phyloP scores from a whole-genome alignment of 2,113 vertebrate species.

The Dipodomys ordii region DNA sequence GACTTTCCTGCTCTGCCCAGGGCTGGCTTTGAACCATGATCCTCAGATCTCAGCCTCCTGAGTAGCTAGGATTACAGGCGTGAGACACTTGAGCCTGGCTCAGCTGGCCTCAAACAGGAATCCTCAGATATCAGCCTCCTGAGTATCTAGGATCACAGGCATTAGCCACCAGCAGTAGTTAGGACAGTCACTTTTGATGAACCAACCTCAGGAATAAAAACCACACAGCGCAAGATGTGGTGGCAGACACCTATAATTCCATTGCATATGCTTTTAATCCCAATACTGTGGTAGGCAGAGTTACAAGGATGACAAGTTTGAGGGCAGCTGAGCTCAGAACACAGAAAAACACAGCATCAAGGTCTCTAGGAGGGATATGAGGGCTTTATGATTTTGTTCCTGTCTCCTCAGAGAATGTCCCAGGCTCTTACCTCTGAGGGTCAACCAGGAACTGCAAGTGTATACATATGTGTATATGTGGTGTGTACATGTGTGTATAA shows the following conservation, averaged over 20 bases:
- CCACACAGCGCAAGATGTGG: neutral
- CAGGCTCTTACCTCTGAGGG: neutral
- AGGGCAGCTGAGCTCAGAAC: neutral
- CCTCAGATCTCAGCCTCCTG: no score
- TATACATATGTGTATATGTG: accelerated
- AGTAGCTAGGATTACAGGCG: no score
- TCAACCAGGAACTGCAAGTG: neutral
- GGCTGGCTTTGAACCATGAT: no score
- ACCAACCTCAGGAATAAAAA: neutral
- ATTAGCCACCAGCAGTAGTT: no score
- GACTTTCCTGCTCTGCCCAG: no score
- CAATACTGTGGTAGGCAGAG: neutral
- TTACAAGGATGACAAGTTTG: neutral
- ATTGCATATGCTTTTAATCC: no score
- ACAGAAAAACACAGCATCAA: neutral
- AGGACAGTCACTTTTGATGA: neutral
- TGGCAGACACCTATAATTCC: neutral
- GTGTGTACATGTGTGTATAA: no score
- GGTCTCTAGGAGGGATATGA: accelerated
- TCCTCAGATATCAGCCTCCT: no score
- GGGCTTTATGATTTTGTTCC: neutral
- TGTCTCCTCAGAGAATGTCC: neutral
- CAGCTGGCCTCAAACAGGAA: no score
- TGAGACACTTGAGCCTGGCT: no score
- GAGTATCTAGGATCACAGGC: no score